A percentile compares a stretch with the other conserved stretches of the same genome.
Evolutionary conservation across 2,797 vertebrate genomes (phyloP).

Genomic region (Melanotaenia maccullochi): DNA sequence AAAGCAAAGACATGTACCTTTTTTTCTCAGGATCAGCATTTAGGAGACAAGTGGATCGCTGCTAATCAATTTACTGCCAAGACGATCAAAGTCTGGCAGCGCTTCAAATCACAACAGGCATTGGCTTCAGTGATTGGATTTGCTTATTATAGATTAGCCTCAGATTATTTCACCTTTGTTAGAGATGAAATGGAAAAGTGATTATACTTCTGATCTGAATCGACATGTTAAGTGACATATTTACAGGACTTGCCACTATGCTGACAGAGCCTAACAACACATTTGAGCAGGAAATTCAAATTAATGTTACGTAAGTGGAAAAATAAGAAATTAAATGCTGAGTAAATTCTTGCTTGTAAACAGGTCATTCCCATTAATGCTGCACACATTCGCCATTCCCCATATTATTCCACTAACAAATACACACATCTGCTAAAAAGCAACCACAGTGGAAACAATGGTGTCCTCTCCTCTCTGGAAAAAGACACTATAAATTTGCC

Average conservation of each 20-base stretch:
- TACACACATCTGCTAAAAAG: conserved; percentile 5
- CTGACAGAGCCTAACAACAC: conserved; percentile 38
- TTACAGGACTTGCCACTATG: conserved; percentile 49
- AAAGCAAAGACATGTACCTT: conserved; percentile 37
- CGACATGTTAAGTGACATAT: conserved; percentile 62
- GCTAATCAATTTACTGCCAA: conserved; percentile 75
- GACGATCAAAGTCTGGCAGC: conserved; percentile 66
- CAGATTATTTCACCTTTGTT: conserved; percentile 72
- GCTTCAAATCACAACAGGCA: conserved; percentile 64
- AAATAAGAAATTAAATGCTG: conserved; percentile 15
- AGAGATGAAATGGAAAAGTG: conserved; percentile 68
- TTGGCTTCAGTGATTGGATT: conserved; percentile 69
- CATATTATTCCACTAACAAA: conserved; percentile 2
- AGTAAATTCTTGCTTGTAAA: conserved; percentile 8
- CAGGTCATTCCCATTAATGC: conserved; percentile 12
- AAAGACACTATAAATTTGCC: conserved; percentile 21
- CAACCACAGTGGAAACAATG: background rate
- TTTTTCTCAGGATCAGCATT: conserved; percentile 70
- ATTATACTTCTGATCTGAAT: conserved; percentile 63
- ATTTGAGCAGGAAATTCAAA: conserved; percentile 38
- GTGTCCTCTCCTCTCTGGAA: background rate
- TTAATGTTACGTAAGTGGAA: conserved; percentile 30
- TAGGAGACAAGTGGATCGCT: conserved; percentile 64
- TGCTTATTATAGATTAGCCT: conserved; percentile 69
- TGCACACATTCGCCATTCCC: conserved; percentile 5